Conservation (phyloP, 1,140 invertebrate species). For the Drosophila guanche region DNA sequence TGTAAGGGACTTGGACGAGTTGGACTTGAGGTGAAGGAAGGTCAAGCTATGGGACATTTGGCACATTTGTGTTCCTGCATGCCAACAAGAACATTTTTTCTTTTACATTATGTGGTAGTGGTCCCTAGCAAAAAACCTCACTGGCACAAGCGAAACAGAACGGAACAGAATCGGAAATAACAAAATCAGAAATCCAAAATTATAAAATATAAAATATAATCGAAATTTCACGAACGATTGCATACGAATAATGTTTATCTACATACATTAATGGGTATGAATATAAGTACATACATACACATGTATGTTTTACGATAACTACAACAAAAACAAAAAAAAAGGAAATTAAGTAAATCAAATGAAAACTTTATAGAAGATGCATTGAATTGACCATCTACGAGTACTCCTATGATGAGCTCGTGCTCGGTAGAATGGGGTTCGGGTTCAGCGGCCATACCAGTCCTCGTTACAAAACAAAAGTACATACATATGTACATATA, state of each 20-base stretch:
- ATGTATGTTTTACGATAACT: neutral
- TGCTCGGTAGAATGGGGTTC: neutral
- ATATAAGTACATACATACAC: neutral
- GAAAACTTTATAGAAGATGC: neutral
- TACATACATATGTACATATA: neutral
- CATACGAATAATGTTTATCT: constrained; percentile 13
- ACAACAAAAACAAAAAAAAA: constrained; percentile 10
- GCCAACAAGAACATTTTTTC: constrained; percentile 83
- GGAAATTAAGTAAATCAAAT: no score
- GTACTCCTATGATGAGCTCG: no score
- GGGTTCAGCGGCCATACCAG: constrained; percentile 17
- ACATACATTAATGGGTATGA: constrained; percentile 6
- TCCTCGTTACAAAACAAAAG: constrained; percentile 13
- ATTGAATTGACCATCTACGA: no score
- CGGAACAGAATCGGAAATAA: constrained; percentile 15
- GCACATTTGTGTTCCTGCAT: constrained; percentile 82
- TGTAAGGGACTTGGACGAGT: neutral
- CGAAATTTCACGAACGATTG: constrained; percentile 21
- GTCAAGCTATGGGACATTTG: constrained; percentile 45
- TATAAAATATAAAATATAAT: constrained; percentile 5
- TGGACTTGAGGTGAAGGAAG: constrained; percentile 2
- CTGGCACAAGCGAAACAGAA: constrained; percentile 34
- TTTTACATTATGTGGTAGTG: constrained; percentile 83
- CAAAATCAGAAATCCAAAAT: neutral
- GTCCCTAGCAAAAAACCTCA: constrained; percentile 71